Conservation (phyloP, 2,113 vertebrate genomes). For the Danionella cerebrum region DNA sequence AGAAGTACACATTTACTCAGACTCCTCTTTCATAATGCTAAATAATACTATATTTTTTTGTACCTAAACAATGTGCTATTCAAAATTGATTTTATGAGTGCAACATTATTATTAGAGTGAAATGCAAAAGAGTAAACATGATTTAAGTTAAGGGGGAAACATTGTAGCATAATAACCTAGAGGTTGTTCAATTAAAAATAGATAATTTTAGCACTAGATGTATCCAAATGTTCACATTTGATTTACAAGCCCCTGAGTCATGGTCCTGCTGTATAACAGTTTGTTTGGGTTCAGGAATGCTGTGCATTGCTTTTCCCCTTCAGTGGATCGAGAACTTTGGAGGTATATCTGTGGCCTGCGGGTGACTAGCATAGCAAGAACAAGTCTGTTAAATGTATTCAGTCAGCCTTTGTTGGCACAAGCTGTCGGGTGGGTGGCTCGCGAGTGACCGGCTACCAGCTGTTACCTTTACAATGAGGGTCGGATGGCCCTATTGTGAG, state of each 20-base stretch:
- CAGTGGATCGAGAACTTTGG: neutral
- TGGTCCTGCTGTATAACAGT: neutral
- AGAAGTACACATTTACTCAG: no score
- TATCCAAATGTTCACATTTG: no score
- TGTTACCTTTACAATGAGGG: constrained; percentile 41
- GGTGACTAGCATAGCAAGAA: neutral
- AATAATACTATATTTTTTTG: no score
- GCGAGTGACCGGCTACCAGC: constrained; percentile 41
- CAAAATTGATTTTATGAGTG: no score
- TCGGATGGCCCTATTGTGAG: constrained; percentile 30
- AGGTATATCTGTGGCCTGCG: neutral
- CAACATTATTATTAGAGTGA: no score
- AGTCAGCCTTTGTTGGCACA: constrained; percentile 37
- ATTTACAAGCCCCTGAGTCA: neutral
- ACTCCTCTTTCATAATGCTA: no score
- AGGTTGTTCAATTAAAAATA: no score
- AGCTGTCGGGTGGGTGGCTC: constrained; percentile 32
- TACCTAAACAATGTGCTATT: no score
- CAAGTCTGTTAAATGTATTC: constrained; percentile 12
- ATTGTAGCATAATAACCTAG: no score
- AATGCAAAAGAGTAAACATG: no score
- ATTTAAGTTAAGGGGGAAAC: no score
- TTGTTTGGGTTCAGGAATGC: neutral
- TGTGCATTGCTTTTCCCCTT: neutral
- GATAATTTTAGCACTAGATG: no score